Evolutionary conservation across 2,113 vertebrate species (phyloP).

Genomic region (Anarrhichthys ocellatus): DNA sequence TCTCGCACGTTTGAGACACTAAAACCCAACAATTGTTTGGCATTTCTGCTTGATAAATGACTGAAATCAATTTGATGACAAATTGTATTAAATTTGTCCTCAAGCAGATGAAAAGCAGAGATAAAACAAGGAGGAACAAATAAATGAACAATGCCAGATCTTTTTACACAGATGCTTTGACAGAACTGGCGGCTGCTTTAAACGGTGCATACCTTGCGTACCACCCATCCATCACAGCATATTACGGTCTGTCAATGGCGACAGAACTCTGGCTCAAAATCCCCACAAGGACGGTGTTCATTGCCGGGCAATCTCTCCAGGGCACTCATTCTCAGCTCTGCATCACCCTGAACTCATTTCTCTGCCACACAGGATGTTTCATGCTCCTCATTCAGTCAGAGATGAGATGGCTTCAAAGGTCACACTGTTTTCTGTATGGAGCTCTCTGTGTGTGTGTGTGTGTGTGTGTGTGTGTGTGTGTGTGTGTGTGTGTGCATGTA

Average conservation of each 20-base stretch:
- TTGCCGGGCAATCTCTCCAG: slow-evolving; percentile 56
- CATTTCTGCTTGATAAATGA: background rate
- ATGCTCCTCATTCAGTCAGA: slow-evolving; percentile 53
- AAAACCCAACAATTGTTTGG: background rate
- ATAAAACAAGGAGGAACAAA: background rate
- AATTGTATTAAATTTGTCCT: background rate
- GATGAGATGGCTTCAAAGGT: slow-evolving; percentile 75
- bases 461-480: background rate
- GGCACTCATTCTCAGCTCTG: slow-evolving; percentile 59
- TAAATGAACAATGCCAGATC: background rate
- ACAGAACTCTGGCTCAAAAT: slow-evolving; percentile 32
- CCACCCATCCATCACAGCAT: slow-evolving; percentile 26
- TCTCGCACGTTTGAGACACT: background rate
- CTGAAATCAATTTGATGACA: background rate
- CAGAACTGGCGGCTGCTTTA: background rate
- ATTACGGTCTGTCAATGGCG: slow-evolving; percentile 33
- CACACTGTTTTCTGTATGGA: slow-evolving; percentile 54
- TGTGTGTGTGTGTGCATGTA: background rate
- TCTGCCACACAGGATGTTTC: slow-evolving; percentile 70
- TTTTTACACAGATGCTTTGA: background rate
- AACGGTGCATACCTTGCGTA: background rate
- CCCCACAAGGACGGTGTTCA: slow-evolving; percentile 45
- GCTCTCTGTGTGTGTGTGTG: background rate
- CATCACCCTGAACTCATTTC: slow-evolving; percentile 65
- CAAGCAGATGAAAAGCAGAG: background rate